Base-by-base conservation (phyloP, 2,797 vertebrate species). In the Labroides dimidiatus region DNA sequence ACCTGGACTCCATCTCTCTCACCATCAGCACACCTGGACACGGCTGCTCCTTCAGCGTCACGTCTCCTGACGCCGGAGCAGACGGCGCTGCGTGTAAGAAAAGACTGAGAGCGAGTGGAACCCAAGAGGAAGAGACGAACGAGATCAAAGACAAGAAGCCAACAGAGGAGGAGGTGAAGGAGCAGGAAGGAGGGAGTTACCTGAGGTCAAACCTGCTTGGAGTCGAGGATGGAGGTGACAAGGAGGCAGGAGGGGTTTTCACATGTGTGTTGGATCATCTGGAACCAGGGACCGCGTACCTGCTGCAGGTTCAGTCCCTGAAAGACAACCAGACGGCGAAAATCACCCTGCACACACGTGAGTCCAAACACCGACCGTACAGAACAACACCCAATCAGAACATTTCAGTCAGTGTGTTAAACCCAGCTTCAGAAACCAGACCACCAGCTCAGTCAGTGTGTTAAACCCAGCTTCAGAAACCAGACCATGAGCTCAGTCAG, bases 321-420 rank as follows among this genome's bases (percentile, higher is more conserved):
- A 67, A 2, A 0, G 78, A 84, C 27, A 0, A 21, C 4, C 55
- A 82, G 53, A 43, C 56, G 1, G 47, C 49, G 0, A 93, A 89
- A 54, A 0, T 91, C 67, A 92, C 87, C 1, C 27, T 84, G 12
- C 56, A 90, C 76, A 94, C 93, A 56, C 80, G 93, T 94, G 73
- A 91, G 13, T 11, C 33, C 27, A 51, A 2, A 47, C 42, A 23
- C 14, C 23, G 4, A 39, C 6, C 8, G 8, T 1, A 43, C 20
- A 2, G 8, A 10, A n/a, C n/a, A n/a, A n/a, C n/a, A n/a, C n/a
- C n/a, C n/a, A n/a, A n/a, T n/a, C n/a, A n/a, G n/a, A n/a, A n/a
- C n/a, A n/a, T n/a, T n/a, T n/a, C n/a, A n/a, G n/a, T n/a, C n/a
- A n/a, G n/a, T n/a, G n/a, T n/a, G n/a, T n/a, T n/a, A n/a, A n/a